Evolutionary conservation across 1,140 invertebrate species (phyloP).

Genomic region (Drosophila serrata): DNA sequence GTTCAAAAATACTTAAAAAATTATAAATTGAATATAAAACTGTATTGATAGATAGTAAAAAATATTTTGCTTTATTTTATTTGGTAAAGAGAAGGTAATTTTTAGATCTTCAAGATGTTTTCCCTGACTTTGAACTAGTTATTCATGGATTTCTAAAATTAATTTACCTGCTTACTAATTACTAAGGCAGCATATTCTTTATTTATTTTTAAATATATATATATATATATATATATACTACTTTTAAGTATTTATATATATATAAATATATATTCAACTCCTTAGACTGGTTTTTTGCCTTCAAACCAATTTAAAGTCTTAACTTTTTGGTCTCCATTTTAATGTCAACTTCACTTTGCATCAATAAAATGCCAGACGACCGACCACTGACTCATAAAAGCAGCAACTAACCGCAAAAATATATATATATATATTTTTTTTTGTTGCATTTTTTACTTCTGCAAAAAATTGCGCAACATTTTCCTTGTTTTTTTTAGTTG

Average conservation of each 20-base stretch:
- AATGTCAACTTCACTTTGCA: constrained; percentile 69
- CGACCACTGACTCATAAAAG: constrained; percentile 40
- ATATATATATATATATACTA: background rate
- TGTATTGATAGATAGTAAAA: background rate
- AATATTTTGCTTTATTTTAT: background rate
- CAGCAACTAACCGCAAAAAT: constrained; percentile 10
- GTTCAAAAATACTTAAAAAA: background rate
- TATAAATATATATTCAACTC: background rate
- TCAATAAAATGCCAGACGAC: constrained; percentile 56
- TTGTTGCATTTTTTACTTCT: constrained; percentile 45
- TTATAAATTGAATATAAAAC: background rate
- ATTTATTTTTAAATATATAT: constrained; percentile 5
- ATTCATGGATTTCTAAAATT: background rate
- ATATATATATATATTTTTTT: background rate
- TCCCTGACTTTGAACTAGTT: background rate
- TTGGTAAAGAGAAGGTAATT: background rate
- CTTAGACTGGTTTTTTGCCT: constrained; percentile 8
- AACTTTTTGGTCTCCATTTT: constrained; percentile 25
- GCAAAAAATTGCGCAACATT: constrained; percentile 63
- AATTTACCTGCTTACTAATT: background rate
- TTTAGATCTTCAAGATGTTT: background rate
- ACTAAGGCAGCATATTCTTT: background rate
- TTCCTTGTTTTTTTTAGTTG: background rate
- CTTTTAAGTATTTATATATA: constrained; percentile 2
- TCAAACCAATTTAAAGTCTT: constrained; percentile 4